Evolutionary conservation across 2,113 vertebrate species (phyloP), one percentile per base, ranked within the genome.

Genomic region (Seriola quinqueradiata): DNA sequence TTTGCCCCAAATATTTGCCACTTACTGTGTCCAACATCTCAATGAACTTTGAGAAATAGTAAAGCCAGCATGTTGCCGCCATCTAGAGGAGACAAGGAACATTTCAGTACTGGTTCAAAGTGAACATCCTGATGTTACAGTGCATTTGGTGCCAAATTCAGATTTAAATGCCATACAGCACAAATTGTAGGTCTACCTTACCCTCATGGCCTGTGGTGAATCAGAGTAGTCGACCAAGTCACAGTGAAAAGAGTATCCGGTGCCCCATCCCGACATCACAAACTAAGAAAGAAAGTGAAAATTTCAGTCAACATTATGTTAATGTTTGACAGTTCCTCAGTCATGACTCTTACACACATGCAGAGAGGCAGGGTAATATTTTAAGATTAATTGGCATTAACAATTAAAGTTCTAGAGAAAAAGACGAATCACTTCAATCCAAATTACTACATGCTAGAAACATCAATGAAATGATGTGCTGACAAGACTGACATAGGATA

Each of bases 1-100:
- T 32, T 19, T 21, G 0, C 10, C 3, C 11, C 19, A 32, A 13
- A 28, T 19, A 46, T 28, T 36, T 58, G 8, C 38, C 21, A 96
- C 97, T 98, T 92, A 99, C 98, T n/a, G 98, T 99, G 92, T 99
- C 98, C 83, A 98, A 84, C 84, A 99, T 95, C 87, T 99, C 98
- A 66, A 99, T 97, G 90, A 99, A 99, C 93, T 99, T 99, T 67
- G 98, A 99, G 91, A 99, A 97, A 89, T 96, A 99, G 93, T 97
- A 99, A 66, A 99, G 95, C 97, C 97, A 99, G 84, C 98, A 99
- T 32, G 93, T 95, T 89, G 92, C 94, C 10, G 95, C 96, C 98
- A 99, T 99, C 98, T 99, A 93, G 73, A 68, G 77, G 82, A 86
- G 1, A 84, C 2, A 58, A 13, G 52, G 6, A 58, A 38, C 0